phyloP scores from a whole-genome alignment of 2,113 vertebrate genomes.

The Sapajus apella region DNA sequence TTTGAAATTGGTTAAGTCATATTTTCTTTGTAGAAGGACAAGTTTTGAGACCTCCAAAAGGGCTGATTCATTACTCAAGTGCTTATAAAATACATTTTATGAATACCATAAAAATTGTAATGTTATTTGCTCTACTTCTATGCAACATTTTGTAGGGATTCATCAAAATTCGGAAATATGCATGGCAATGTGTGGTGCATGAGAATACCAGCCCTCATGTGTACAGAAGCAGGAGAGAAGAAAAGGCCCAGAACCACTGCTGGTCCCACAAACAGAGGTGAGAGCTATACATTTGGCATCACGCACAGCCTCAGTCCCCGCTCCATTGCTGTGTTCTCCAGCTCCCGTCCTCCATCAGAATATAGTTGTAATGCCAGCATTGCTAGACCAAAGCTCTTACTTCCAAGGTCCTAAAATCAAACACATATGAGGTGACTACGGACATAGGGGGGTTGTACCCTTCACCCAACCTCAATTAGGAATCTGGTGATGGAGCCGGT shows the following conservation, averaged over 20 bases:
- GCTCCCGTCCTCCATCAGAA: not conserved
- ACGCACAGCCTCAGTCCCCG: not conserved
- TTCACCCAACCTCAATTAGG: not conserved
- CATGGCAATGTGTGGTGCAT: fast-evolving
- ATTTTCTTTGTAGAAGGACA: conserved; percentile 58
- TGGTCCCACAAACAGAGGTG: not conserved
- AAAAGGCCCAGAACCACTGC: not conserved
- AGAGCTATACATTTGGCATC: not conserved
- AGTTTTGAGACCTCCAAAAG: conserved; percentile 36
- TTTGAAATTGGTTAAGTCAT: conserved; percentile 11
- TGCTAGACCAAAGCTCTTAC: not conserved
- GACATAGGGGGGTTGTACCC: not conserved
- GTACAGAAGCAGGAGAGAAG: not conserved
- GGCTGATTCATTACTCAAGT: conserved; percentile 5
- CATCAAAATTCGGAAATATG: not conserved
- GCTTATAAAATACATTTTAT: conserved; percentile 53
- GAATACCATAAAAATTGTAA: conserved; percentile 21
- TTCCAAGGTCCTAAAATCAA: not conserved
- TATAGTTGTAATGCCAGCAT: not conserved
- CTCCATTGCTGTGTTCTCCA: not conserved
- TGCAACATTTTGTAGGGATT: not conserved
- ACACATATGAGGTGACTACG: not conserved
- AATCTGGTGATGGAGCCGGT: not conserved
- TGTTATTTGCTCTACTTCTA: conserved; percentile 22
- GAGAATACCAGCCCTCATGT: fast-evolving